Evolutionary conservation across 2,888 invertebrate species (phyloP).

Genomic region (Archaeoteleia sp.): DNA sequence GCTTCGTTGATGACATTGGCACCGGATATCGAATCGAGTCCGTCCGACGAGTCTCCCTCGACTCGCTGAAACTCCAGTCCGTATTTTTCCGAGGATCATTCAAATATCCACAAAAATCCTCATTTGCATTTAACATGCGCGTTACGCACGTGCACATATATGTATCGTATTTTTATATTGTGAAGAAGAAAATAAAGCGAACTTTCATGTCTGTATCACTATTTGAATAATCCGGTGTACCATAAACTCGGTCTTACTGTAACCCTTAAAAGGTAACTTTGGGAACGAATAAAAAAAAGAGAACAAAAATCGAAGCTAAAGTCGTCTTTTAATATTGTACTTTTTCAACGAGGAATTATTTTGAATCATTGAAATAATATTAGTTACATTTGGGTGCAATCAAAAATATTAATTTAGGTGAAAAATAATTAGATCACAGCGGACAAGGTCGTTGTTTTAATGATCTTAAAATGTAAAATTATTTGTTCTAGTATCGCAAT

Average conservation of each 20-base stretch:
- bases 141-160: neutral
- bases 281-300: too few species aligned
- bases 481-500: too few species aligned
- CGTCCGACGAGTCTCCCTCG: conserved; percentile 23
- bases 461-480: too few species aligned
- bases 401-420: too few species aligned
- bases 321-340: too few species aligned
- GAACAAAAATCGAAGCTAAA: too few species aligned
- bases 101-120: conserved; percentile 28
- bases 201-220: conserved; percentile 35
- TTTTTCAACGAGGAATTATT: too few species aligned
- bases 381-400: too few species aligned
- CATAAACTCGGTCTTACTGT: conserved; percentile 24
- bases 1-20: conserved; percentile 43
- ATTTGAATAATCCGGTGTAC: conserved; percentile 31
- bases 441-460: too few species aligned
- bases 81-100: conserved; percentile 34
- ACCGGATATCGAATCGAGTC: conserved; percentile 44
- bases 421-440: too few species aligned
- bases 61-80: conserved; percentile 22
- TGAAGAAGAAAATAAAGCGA: conserved; percentile 24
- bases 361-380: too few species aligned
- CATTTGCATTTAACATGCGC: conserved; percentile 37
- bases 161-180: conserved; percentile 25
- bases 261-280: conserved; percentile 26